Percentiles rank a stretch among this genome's conserved stretches.
Conservation (phyloP, 2,888 invertebrate species). For the Synanthedon formicaeformis region DNA sequence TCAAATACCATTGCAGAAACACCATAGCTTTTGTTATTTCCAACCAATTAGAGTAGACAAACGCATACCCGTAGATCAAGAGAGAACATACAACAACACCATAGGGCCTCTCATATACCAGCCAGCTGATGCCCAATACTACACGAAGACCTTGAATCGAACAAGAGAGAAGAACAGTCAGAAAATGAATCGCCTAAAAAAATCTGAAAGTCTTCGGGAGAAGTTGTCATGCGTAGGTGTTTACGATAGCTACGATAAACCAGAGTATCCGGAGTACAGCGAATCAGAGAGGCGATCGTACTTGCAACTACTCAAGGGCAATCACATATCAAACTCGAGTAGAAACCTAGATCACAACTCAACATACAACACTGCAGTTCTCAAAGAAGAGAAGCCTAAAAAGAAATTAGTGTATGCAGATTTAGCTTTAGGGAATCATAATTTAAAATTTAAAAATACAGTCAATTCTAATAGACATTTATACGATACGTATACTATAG, state of each 20-base stretch:
- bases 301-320: conserved; percentile 56
- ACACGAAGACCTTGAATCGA: conserved; percentile 62
- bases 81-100: conserved; percentile 54
- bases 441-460: conserved; percentile 69
- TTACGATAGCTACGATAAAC: conserved; percentile 60
- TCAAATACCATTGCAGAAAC: conserved; percentile 74
- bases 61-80: conserved; percentile 60
- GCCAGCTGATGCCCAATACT: conserved; percentile 51
- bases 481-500: conserved; percentile 65
- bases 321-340: conserved; percentile 64
- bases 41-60: conserved; percentile 75
- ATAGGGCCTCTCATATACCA: conserved; percentile 62
- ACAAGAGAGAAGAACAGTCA: conserved; percentile 58
- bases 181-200: conserved; percentile 58
- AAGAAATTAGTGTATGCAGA: conserved; percentile 68
- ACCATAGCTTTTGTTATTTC: conserved; percentile 76
- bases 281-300: conserved; percentile 59
- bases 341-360: conserved; percentile 47
- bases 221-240: conserved; percentile 63
- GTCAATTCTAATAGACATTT: conserved; percentile 70
- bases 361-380: conserved; percentile 39
- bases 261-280: conserved; percentile 57
- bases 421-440: conserved; percentile 68
- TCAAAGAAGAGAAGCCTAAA: conserved; percentile 55
- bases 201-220: conserved; percentile 62